These are phyloP conservation scores for Thamnophis elegans DNA, from an alignment of 2,797 vertebrate genomes.

Conservation along the genomic window DNA sequence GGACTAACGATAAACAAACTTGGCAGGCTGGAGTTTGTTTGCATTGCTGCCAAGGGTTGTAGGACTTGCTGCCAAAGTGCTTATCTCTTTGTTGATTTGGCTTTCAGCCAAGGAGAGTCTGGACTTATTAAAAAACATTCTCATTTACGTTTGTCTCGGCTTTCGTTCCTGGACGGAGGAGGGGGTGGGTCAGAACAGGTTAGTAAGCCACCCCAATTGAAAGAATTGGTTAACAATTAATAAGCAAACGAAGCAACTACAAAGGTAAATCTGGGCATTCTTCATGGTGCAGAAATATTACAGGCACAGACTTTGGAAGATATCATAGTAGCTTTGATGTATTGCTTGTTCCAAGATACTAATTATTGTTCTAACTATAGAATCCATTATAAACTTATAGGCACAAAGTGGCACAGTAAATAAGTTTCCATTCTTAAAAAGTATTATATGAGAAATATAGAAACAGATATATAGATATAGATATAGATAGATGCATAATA, in stretches of 20 bases:
- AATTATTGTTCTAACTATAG: neutral
- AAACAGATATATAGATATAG: neutral
- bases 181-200: too few species aligned
- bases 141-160: too few species aligned
- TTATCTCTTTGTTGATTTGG: too few species aligned
- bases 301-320: neutral
- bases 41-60: too few species aligned
- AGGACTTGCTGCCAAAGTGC: too few species aligned
- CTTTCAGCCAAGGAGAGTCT: too few species aligned
- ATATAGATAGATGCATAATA: neutral
- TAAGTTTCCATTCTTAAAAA: neutral
- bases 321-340: neutral
- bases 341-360: neutral
- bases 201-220: neutral
- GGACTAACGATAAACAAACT: too few species aligned
- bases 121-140: too few species aligned
- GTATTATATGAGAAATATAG: neutral
- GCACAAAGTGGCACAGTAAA: neutral
- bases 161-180: too few species aligned
- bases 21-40: too few species aligned
- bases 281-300: neutral
- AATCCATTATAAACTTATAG: neutral
- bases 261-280: neutral
- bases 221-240: neutral
- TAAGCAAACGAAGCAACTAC: neutral